Evolutionary conservation across 2,888 invertebrate species (phyloP).

Genomic region (Tetragonisca angustula): DNA sequence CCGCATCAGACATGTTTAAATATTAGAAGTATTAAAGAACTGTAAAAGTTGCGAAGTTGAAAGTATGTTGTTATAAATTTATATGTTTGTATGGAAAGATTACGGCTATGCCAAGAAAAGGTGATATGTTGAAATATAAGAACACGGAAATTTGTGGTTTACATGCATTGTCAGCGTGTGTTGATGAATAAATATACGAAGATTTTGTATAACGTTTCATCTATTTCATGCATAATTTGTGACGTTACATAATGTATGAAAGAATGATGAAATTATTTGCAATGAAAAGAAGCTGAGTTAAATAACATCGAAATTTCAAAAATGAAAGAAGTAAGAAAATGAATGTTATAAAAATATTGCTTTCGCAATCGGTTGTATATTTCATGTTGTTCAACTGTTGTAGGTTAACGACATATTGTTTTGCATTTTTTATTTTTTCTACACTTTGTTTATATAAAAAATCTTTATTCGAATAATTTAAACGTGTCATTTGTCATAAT

Average conservation of each 20-base stretch:
- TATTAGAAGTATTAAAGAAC: neutral
- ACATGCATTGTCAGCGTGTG: slow-evolving; percentile 12
- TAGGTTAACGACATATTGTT: neutral
- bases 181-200: slow-evolving; percentile 1
- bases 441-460: neutral
- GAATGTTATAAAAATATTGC: neutral
- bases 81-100: slow-evolving; percentile 10
- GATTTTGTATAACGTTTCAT: neutral
- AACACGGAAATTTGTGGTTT: slow-evolving; percentile 49
- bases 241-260: neutral
- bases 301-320: neutral
- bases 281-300: neutral
- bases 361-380: neutral
- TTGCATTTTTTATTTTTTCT: slow-evolving; percentile 3
- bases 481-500: slow-evolving; percentile 24
- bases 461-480: slow-evolving; percentile 6
- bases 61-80: neutral
- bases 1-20: neutral
- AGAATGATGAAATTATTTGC: neutral
- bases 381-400: neutral
- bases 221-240: slow-evolving; percentile 8
- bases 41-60: neutral
- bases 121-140: slow-evolving; percentile 30
- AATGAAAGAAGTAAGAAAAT: neutral
- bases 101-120: slow-evolving; percentile 13